These are phyloP conservation scores for Nyctibius grandis DNA, from an alignment of 2,797 vertebrate species.

Conservation along the genomic window DNA sequence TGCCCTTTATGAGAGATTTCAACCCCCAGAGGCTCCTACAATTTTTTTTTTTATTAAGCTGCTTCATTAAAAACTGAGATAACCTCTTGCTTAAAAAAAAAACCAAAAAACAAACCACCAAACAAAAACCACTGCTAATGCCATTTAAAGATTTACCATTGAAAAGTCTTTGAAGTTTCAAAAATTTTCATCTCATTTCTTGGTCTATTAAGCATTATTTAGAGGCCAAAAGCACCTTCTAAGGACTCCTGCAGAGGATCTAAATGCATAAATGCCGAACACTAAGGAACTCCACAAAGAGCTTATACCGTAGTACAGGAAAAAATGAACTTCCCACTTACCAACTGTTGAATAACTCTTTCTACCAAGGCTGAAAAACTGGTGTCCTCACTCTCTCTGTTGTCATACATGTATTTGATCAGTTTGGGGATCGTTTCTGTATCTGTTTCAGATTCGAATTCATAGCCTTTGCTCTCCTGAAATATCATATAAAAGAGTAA, in stretches of 20 bases:
- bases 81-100: not conserved
- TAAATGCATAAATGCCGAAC: not conserved
- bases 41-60: not conserved
- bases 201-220: not conserved
- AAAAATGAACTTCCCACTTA: constrained; percentile 71
- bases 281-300: not conserved
- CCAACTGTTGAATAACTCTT: constrained; percentile 91
- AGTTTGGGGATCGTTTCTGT: constrained; percentile 97
- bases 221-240: not conserved
- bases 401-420: constrained; percentile 95
- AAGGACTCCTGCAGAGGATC: not conserved
- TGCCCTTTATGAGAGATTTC: not conserved
- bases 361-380: constrained; percentile 91
- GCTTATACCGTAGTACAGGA: not conserved
- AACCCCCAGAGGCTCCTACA: not conserved
- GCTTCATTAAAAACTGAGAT: not conserved
- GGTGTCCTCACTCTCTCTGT: constrained; percentile 83
- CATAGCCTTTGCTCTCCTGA: constrained; percentile 91
- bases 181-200: constrained; percentile 14
- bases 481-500: not conserved
- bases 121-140: not conserved
- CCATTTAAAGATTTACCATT: not conserved
- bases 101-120: not conserved
- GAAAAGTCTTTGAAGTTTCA: not conserved
- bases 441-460: constrained; percentile 96